phyloP scores from a whole-genome alignment of 1,140 invertebrate species.

The Drosophila rufa region DNA sequence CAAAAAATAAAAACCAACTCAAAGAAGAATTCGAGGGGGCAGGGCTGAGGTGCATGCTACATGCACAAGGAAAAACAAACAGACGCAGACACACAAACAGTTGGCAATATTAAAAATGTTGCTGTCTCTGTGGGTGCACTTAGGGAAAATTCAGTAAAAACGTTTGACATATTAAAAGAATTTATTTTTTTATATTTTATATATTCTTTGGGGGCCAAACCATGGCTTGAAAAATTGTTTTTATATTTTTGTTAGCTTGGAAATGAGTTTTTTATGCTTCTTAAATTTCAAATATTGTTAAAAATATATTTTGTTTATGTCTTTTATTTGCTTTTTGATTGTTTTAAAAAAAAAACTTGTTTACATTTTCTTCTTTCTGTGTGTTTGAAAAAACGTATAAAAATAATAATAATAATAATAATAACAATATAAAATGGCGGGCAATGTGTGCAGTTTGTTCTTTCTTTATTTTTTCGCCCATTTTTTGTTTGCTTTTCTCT shows the following conservation, averaged over 20 bases:
- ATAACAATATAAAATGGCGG: conserved; percentile 66
- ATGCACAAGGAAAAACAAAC: conserved; percentile 38
- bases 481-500: conserved; percentile 65
- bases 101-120: conserved; percentile 46
- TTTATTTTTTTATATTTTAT: too few species aligned
- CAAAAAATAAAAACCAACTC: background rate
- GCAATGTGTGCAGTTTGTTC: conserved; percentile 49
- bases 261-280: background rate
- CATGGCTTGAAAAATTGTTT: background rate
- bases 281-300: background rate
- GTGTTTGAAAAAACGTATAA: conserved; percentile 42
- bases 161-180: accelerated
- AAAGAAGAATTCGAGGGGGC: conserved; percentile 2
- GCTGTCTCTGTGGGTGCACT: conserved; percentile 9
- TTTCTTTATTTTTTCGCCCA: conserved; percentile 14
- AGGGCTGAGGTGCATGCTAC: background rate
- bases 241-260: background rate
- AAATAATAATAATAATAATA: conserved; percentile 63
- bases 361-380: conserved; percentile 1
- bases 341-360: background rate
- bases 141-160: conserved; percentile 10
- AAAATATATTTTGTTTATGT: conserved; percentile 3
- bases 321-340: background rate
- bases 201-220: background rate
- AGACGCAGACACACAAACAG: conserved; percentile 24